Percentiles rank a stretch among this genome's conserved stretches.
phyloP scores from a whole-genome alignment of 2,888 invertebrate species.

The Melieria omissa region DNA sequence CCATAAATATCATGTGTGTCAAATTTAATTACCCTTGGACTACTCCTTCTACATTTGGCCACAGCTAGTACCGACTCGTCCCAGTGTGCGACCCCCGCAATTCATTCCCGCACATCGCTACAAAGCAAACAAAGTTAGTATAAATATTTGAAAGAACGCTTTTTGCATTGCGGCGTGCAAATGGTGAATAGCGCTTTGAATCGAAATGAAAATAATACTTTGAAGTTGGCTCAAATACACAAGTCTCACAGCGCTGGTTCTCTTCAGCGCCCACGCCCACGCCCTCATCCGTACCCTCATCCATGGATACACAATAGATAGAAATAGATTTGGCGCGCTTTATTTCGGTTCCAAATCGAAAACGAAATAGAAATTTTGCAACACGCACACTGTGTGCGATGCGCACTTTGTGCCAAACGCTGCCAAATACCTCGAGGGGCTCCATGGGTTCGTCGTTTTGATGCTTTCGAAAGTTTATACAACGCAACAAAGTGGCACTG shows the following conservation, averaged over 20 bases:
- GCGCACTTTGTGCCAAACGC: neutral
- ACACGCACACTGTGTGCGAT: neutral
- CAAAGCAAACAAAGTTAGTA: constrained; percentile 18
- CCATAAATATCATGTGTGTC: no score
- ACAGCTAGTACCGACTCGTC: no score
- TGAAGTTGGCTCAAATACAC: constrained; percentile 23
- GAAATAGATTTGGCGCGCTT: neutral
- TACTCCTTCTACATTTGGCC: no score
- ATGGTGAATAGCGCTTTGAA: neutral
- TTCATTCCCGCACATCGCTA: neutral
- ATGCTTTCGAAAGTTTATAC: no score
- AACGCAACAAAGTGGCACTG: no score
- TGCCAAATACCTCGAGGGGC: no score
- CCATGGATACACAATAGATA: neutral
- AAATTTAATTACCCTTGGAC: no score
- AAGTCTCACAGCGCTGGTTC: neutral
- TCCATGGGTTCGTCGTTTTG: no score
- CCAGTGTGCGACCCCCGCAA: neutral
- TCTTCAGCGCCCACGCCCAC: neutral
- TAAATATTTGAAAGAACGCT: constrained; percentile 4
- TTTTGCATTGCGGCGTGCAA: neutral
- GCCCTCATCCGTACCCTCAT: neutral
- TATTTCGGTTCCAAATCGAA: neutral
- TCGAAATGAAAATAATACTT: constrained; percentile 24
- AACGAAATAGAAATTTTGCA: neutral